Percentiles rank a stretch among this genome's conserved stretches.
These are phyloP conservation scores for Matsumurasca onukii DNA, from an alignment of 1,140 invertebrate species.

Conservation along the genomic window DNA sequence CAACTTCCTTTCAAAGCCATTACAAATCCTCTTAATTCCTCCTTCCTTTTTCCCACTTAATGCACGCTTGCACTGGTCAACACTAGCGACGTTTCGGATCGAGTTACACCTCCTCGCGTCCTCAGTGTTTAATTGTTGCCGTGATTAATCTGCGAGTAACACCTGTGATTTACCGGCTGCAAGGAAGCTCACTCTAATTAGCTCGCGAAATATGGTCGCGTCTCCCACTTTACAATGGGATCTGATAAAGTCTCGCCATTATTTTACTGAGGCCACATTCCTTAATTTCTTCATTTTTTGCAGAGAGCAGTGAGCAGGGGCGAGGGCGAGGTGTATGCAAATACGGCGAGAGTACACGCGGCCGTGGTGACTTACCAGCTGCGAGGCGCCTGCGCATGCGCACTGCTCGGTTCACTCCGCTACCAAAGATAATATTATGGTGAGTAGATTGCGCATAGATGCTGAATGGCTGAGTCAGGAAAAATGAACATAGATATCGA, in stretches of 20 bases:
- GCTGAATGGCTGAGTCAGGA: too few species aligned
- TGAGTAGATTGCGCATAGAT: too few species aligned
- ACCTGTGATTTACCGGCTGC: conserved; percentile 4
- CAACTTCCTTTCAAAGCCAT: too few species aligned
- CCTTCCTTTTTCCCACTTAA: too few species aligned
- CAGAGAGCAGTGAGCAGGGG: too few species aligned
- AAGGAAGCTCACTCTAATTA: conserved; percentile 13
- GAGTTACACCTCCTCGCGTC: conserved; percentile 3
- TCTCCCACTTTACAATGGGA: conserved; percentile 19
- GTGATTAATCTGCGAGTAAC: neutral
- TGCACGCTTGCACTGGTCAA: too few species aligned
- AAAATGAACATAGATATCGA: too few species aligned
- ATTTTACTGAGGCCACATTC: conserved; percentile 19
- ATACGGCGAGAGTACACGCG: conserved; percentile 17
- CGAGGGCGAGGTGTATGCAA: conserved; percentile 7
- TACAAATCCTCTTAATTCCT: too few species aligned
- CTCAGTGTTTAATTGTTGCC: conserved; percentile 20
- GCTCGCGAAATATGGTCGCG: conserved; percentile 16
- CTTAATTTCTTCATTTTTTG: conserved; percentile 27
- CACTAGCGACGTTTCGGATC: conserved; percentile 4
- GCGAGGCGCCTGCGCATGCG: neutral
- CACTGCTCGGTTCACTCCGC: too few species aligned
- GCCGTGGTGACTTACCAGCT: conserved; percentile 3
- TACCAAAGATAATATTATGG: too few species aligned
- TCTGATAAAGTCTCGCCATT: conserved; percentile 23